Conservation (phyloP, 1,140 invertebrate species). For the Oscheius sp. region DNA sequence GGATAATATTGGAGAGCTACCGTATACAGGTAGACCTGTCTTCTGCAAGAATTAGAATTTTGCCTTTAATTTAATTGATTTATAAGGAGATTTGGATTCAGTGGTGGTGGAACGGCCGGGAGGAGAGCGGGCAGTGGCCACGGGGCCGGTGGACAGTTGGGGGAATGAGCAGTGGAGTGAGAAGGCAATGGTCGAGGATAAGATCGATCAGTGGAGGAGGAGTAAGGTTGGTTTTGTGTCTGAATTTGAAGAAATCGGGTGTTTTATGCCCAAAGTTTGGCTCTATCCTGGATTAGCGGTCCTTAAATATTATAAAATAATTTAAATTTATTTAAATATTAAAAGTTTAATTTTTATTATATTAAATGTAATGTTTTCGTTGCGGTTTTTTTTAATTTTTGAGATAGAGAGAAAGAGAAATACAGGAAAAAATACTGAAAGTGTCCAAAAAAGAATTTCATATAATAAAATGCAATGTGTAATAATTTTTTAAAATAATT, state of each 20-base stretch:
- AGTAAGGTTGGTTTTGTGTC: slow-evolving; percentile 1
- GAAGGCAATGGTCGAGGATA: slow-evolving; percentile 23
- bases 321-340: no score
- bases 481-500: no score
- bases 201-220: slow-evolving; percentile 34
- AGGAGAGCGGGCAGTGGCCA: neutral
- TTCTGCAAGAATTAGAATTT: neutral
- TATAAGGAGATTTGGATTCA: neutral
- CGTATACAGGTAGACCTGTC: slow-evolving; percentile 9
- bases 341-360: no score
- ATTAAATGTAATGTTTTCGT: no score
- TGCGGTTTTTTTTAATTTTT: no score
- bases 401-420: no score
- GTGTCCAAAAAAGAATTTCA: no score
- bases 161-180: slow-evolving; percentile 27
- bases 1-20: slow-evolving; percentile 43
- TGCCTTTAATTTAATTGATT: neutral
- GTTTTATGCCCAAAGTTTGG: no score
- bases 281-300: no score
- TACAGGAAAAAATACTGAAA: no score
- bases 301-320: neutral
- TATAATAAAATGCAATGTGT: no score
- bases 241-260: neutral
- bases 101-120: no score
- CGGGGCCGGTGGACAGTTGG: neutral